phyloP scores from a whole-genome alignment of 1,140 invertebrate genomes.

The Nomia melanderi region DNA sequence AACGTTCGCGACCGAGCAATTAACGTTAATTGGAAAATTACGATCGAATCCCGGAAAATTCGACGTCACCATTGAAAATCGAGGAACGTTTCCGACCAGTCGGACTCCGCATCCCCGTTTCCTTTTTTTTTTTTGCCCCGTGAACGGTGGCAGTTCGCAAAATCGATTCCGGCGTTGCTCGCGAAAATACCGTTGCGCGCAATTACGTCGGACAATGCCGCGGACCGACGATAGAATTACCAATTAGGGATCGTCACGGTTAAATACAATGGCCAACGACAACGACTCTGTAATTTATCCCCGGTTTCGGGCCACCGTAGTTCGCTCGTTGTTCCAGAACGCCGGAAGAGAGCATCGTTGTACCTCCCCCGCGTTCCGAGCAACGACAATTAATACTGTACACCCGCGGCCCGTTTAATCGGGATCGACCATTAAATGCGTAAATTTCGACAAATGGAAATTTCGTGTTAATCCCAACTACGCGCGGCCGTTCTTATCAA shows the following conservation, averaged over 20 bases:
- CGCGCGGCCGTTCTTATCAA: not conserved
- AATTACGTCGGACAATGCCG: slow-evolving; percentile 32
- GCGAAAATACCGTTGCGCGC: slow-evolving; percentile 28
- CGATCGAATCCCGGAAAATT: no score
- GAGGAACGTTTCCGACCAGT: no score
- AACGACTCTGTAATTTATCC: slow-evolving; percentile 79
- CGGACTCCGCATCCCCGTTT: no score
- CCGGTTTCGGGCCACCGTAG: slow-evolving; percentile 61
- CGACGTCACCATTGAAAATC: no score
- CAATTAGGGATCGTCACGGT: slow-evolving; percentile 76
- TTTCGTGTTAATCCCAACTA: not conserved
- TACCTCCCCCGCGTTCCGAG: slow-evolving; percentile 37
- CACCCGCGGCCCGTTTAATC: slow-evolving; percentile 13
- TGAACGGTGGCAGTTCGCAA: not conserved
- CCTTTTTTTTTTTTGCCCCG: no score
- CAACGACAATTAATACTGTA: slow-evolving; percentile 65
- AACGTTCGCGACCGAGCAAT: no score
- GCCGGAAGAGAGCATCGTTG: slow-evolving; percentile 15
- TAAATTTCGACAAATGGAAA: slow-evolving; percentile 11
- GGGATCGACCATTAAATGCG: not conserved
- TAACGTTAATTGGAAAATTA: no score
- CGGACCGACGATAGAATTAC: slow-evolving; percentile 39
- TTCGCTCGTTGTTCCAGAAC: slow-evolving; percentile 31
- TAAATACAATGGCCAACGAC: slow-evolving; percentile 75
- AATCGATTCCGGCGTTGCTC: slow-evolving; percentile 24